A percentile compares a stretch with the other conserved stretches of the same genome.
phyloP scores from a whole-genome alignment of 1,140 invertebrate genomes.

The Diabrotica undecimpunctata region DNA sequence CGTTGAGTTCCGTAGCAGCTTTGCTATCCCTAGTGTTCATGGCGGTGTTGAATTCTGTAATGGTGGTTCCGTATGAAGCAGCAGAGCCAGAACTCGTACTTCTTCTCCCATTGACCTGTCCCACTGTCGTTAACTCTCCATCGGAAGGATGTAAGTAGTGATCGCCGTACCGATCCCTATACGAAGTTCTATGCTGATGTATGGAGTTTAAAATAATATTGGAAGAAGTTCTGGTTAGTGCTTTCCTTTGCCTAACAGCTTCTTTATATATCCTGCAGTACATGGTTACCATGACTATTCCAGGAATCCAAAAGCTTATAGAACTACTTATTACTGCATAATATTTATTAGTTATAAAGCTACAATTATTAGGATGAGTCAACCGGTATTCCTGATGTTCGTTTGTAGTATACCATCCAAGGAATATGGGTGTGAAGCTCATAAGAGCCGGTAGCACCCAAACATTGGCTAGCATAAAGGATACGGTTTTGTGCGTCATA shows the following conservation, averaged over 20 bases:
- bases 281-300: constrained; percentile 91
- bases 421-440: constrained; percentile 93
- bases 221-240: constrained; percentile 73
- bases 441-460: constrained; percentile 90
- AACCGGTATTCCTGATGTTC: constrained; percentile 67
- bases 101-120: constrained; percentile 46
- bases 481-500: constrained; percentile 79
- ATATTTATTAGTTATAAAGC: constrained; percentile 82
- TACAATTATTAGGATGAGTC: constrained; percentile 73
- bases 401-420: constrained; percentile 85
- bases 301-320: constrained; percentile 94
- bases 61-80: constrained; percentile 43
- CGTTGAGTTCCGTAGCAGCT: constrained; percentile 46
- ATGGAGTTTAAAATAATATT: constrained; percentile 80
- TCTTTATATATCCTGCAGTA: constrained; percentile 88
- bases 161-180: constrained; percentile 57
- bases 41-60: constrained; percentile 42
- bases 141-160: constrained; percentile 66
- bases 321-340: constrained; percentile 88
- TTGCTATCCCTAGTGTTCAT: constrained; percentile 44
- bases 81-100: constrained; percentile 45
- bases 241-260: constrained; percentile 83
- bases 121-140: constrained; percentile 49
- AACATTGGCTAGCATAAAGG: constrained; percentile 77
- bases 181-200: constrained; percentile 70